Evolutionary conservation across 2,888 invertebrate species (phyloP).

Genomic region (Nemotelus nigrinus): DNA sequence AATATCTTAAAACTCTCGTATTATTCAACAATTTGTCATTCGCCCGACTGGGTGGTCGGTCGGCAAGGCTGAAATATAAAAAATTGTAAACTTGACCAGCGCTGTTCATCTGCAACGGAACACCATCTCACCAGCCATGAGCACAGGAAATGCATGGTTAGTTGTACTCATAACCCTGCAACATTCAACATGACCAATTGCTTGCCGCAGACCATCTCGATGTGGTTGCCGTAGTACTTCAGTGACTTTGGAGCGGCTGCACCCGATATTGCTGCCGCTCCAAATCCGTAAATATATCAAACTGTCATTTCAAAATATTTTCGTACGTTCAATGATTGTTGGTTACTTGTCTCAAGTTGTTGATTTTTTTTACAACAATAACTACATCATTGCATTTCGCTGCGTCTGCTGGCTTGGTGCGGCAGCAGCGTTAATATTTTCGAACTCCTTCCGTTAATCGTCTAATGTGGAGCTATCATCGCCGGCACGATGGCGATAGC

Average conservation of each 20-base stretch:
- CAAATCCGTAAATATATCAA: constrained; percentile 45
- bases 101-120: constrained; percentile 16
- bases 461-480: constrained; percentile 31
- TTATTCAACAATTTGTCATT: constrained; percentile 49
- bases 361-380: constrained; percentile 1
- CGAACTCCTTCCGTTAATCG: constrained; percentile 23
- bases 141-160: not conserved
- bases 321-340: constrained; percentile 41
- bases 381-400: constrained; percentile 12
- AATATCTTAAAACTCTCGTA: constrained; percentile 46
- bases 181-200: not conserved
- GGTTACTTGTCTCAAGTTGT: constrained; percentile 32
- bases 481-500: not conserved
- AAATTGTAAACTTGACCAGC: constrained; percentile 29
- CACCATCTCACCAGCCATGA: not conserved
- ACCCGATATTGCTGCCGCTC: not conserved
- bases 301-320: constrained; percentile 43
- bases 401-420: constrained; percentile 8
- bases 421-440: not conserved
- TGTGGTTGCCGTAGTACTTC: not conserved
- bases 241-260: not conserved
- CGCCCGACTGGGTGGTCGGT: constrained; percentile 46
- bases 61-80: constrained; percentile 42
- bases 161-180: not conserved
- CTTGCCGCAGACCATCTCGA: not conserved